Conservation (phyloP, 2,797 vertebrate genomes). For the Chiloscyllium punctatum region DNA sequence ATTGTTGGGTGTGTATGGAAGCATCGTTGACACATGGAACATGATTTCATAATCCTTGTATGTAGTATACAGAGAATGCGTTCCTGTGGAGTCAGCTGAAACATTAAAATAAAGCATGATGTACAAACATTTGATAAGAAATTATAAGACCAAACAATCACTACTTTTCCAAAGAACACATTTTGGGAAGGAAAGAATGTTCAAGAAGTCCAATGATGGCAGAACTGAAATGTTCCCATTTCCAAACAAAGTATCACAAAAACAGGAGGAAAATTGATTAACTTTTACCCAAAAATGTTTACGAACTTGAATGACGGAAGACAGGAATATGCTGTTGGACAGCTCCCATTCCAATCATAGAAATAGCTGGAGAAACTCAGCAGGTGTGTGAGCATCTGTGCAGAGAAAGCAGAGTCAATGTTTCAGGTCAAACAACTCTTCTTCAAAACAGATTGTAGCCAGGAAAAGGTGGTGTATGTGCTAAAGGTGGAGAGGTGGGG, state of each 20-base stretch:
- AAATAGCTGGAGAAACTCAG: too few species aligned
- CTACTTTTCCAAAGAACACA: neutral
- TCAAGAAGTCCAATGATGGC: neutral
- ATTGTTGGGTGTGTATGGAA: conserved; percentile 92
- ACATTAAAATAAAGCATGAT: conserved; percentile 40
- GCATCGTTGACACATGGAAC: conserved; percentile 95
- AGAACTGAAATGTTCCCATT: neutral
- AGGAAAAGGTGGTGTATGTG: too few species aligned
- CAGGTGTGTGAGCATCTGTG: too few species aligned
- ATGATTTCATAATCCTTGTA: conserved; percentile 98
- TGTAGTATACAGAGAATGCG: conserved; percentile 93
- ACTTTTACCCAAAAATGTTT: neutral
- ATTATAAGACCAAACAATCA: neutral
- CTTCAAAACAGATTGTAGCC: too few species aligned
- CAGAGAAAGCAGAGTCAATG: too few species aligned
- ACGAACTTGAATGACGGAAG: neutral
- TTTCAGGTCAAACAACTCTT: too few species aligned
- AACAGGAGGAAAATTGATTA: neutral
- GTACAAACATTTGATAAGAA: neutral
- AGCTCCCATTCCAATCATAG: neutral
- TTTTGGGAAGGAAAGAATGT: neutral
- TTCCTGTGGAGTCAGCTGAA: conserved; percentile 90
- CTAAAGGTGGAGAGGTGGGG: too few species aligned
- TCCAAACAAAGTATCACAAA: neutral
- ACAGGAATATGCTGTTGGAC: neutral